A percentile compares a stretch with the other conserved stretches of the same genome.
Evolutionary conservation across 2,113 vertebrate genomes (phyloP).

Genomic region (Xenopus tropicalis): UCB_Xtro_10.0 CM004447.2:70195001-70195500

Average conservation of each 20-base stretch:
- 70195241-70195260: slow-evolving; percentile 8
- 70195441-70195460: too few relatives aligned
- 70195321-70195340: too few relatives aligned
- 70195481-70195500: too few relatives aligned
- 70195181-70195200: slow-evolving; percentile 54
- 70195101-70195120: slow-evolving; percentile 58
- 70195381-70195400: too few relatives aligned
- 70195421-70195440: too few relatives aligned
- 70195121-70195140: slow-evolving; percentile 57
- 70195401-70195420: too few relatives aligned
- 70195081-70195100: slow-evolving; percentile 58
- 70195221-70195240: slow-evolving; percentile 2
- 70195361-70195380: too few relatives aligned
- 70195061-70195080: slow-evolving; percentile 48
- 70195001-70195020: slow-evolving; percentile 51
- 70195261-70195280: too few relatives aligned
- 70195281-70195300: too few relatives aligned
- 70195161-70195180: slow-evolving; percentile 49
- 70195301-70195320: too few relatives aligned
- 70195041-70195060: slow-evolving; percentile 48
- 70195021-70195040: slow-evolving; percentile 47
- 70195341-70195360: too few relatives aligned
- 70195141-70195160: slow-evolving; percentile 59
- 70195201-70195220: slow-evolving; percentile 17
- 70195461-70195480: too few relatives aligned